These are phyloP conservation scores for Vandiemenella viatica DNA, from an alignment of 2,888 invertebrate species.

Conservation along the genomic window DNA sequence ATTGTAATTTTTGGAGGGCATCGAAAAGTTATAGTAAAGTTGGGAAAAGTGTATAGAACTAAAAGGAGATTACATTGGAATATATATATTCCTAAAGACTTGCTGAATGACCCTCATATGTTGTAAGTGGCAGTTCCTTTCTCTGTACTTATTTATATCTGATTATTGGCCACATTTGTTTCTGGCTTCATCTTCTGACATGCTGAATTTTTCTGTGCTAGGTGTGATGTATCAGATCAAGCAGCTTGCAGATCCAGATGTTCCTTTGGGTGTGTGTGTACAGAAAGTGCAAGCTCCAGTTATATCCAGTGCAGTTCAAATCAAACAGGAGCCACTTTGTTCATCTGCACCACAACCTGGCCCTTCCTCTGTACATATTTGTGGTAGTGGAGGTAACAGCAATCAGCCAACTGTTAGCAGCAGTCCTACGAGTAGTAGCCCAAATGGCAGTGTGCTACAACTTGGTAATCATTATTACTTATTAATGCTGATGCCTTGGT, in stretches of 20 bases:
- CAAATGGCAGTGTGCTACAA: constrained; percentile 7
- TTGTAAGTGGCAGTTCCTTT: background rate
- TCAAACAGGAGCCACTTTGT: constrained; percentile 9
- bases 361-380: constrained; percentile 3
- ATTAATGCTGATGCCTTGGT: too few species aligned
- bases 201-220: constrained; percentile 17
- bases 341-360: constrained; percentile 11
- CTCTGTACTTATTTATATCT: background rate
- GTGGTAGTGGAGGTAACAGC: background rate
- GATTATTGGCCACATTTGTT: background rate
- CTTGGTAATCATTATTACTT: too few species aligned
- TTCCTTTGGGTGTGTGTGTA: constrained; percentile 34
- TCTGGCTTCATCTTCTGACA: background rate
- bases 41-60: too few species aligned
- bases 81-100: too few species aligned
- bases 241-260: constrained; percentile 54
- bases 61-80: too few species aligned
- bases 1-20: too few species aligned
- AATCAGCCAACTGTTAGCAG: background rate
- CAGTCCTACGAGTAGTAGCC: constrained; percentile 3
- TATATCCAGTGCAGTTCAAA: constrained; percentile 2
- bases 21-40: too few species aligned
- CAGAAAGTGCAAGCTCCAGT: constrained; percentile 26
- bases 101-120: too few species aligned
- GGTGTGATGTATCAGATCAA: constrained; percentile 79